Conservation (phyloP, 1,140 invertebrate species). For the Laodelphax striatellus region DNA sequence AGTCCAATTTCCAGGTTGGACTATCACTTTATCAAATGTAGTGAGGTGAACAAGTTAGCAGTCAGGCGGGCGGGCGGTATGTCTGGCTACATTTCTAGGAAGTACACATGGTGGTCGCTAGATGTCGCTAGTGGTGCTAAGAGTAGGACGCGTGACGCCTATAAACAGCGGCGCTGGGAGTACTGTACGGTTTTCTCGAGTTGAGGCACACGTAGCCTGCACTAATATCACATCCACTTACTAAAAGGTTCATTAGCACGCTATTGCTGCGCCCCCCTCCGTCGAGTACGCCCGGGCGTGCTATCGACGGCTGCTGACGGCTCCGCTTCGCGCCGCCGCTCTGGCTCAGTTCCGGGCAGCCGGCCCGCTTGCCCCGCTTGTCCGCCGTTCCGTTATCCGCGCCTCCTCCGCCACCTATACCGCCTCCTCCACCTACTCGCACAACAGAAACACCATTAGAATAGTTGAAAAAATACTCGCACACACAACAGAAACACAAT, state of each 20-base stretch:
- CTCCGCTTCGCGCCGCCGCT: conserved; percentile 16
- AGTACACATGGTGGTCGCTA: too few species aligned
- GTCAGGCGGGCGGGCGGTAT: too few species aligned
- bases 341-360: neutral
- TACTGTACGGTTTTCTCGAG: conserved; percentile 14
- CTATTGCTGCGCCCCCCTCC: conserved; percentile 35
- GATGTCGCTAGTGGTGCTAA: neutral
- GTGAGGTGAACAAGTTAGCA: too few species aligned
- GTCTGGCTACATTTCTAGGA: too few species aligned
- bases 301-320: conserved; percentile 9
- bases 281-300: conserved; percentile 13
- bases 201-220: conserved; percentile 73
- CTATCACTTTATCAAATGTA: too few species aligned
- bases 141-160: neutral
- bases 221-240: conserved; percentile 83
- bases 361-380: conserved; percentile 5
- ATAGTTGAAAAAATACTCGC: too few species aligned
- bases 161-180: neutral
- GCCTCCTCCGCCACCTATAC: neutral
- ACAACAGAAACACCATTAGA: too few species aligned
- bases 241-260: conserved; percentile 81
- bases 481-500: too few species aligned
- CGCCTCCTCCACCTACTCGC: neutral
- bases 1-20: too few species aligned
- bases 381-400: neutral